Evolutionary conservation across 2,113 vertebrate species (phyloP).

Genomic region (Silurus meridionalis): DNA sequence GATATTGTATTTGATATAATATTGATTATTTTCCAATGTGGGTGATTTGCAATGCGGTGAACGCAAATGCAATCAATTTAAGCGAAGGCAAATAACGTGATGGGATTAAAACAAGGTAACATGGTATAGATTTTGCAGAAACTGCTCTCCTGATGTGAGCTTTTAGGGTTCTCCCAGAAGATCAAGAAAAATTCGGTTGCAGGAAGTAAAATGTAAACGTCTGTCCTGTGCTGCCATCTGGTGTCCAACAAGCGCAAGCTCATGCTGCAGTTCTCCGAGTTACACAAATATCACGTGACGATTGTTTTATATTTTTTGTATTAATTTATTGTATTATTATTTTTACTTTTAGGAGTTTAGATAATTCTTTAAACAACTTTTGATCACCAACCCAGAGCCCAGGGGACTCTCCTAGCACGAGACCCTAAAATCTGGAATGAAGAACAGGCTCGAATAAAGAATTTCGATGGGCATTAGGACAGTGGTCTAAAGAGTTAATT

Average conservation of each 20-base stretch:
- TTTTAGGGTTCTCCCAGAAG: neutral
- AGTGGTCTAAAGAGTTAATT: neutral
- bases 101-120: neutral
- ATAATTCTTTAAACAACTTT: neutral
- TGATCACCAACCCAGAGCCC: neutral
- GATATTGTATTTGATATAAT: neutral
- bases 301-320: too few relatives aligned
- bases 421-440: neutral
- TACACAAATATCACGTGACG: neutral
- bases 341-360: neutral
- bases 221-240: constrained; percentile 32
- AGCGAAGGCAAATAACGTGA: neutral
- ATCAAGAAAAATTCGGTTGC: neutral
- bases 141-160: neutral
- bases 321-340: too few relatives aligned
- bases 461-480: neutral
- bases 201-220: neutral
- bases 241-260: neutral
- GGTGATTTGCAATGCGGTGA: too few relatives aligned
- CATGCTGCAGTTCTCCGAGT: neutral
- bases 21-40: neutral
- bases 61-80: neutral
- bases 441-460: neutral
- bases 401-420: neutral
- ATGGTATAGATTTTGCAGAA: neutral